These are phyloP conservation scores for Trachelus stipa DNA, from an alignment of 2,888 invertebrate species.

Conservation along the genomic window DNA sequence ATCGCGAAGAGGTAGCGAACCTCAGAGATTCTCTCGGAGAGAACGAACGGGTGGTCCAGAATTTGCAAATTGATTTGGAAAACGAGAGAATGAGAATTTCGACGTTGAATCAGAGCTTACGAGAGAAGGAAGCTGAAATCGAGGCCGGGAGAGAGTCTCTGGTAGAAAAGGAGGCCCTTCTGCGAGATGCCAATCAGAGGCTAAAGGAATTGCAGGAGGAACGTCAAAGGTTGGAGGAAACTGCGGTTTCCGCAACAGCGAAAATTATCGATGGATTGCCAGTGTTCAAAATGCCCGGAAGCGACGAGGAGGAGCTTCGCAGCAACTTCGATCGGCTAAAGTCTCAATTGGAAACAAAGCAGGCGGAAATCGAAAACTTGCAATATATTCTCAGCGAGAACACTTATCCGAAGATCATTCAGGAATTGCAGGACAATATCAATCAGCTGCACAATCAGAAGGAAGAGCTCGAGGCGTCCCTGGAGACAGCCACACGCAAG, in stretches of 20 bases:
- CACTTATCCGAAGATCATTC: constrained; percentile 55
- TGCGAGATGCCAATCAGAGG: background rate
- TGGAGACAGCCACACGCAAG: constrained; percentile 40
- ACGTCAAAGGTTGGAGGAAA: constrained; percentile 31
- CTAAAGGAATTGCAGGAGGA: constrained; percentile 33
- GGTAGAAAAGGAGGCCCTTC: constrained; percentile 1
- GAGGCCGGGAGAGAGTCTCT: constrained; percentile 49
- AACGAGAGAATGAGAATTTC: constrained; percentile 42
- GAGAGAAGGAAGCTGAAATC: constrained; percentile 52
- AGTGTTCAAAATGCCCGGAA: constrained; percentile 38
- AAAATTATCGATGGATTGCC: constrained; percentile 39
- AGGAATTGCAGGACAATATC: constrained; percentile 63
- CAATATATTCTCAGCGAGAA: constrained; percentile 74
- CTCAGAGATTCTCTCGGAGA: constrained; percentile 51
- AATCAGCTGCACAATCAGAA: constrained; percentile 54
- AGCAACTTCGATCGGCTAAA: constrained; percentile 38
- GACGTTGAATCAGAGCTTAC: constrained; percentile 50
- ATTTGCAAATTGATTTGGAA: constrained; percentile 31
- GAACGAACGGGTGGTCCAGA: background rate
- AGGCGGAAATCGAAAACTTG: constrained; percentile 78
- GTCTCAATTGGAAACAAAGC: constrained; percentile 71
- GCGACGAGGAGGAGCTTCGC: constrained; percentile 31
- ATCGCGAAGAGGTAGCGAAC: constrained; percentile 63
- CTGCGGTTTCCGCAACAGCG: constrained; percentile 1
- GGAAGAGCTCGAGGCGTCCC: constrained; percentile 40